Base-by-base conservation (phyloP, 2,888 invertebrate genomes). In the Machimus rusticus region DNA sequence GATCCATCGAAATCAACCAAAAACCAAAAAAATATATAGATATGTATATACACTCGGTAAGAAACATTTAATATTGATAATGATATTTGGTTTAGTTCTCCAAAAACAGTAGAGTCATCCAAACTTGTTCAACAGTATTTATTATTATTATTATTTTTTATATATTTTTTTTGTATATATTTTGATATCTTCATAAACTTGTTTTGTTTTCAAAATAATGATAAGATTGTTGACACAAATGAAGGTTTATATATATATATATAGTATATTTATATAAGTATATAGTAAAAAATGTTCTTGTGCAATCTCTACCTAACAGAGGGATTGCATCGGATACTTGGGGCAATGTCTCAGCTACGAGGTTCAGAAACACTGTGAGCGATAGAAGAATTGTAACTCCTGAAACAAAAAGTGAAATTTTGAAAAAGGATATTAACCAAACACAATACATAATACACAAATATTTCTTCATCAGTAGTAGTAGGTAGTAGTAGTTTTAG, bases 271-370 rank as follows among this genome's bases (percentile, higher is more conserved):
- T 79, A 37, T 76, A 87, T 79, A 66, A 78, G 78, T 86, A 82
- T 86, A 88, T 79, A 77, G 51, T 87, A 84, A 77, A 55, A 77
- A 79, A 79, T 39, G 43, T 57, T 66, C 66, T 91, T 92, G 92
- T 93, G 92, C 92, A 92, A 92, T 92, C 92, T 95, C 95, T 97
- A 98, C 99, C 99, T 97, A 99, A 98, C 95, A 99, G 95, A 94
- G 99, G 99, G 95, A 99, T 98, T 94, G 99, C 99, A 95, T 99
- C 99, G 94, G 99, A 99, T 94, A 99, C 99, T 95, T 98, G 98
- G 94, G 99, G 99, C 96, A 99, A 97, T 94, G 99, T 98, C 96
- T 99, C 99, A 92, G 99, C 98, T 94, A 99, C 99, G 95, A 99
- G 97, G 95, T 99, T 98, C 95, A 99, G 97, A 96, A 99, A 99